Percentiles rank a stretch among this genome's conserved stretches.
These are phyloP conservation scores for Acrossocheilus fasciatus DNA, from an alignment of 2,797 vertebrate species.

Conservation along the genomic window DNA sequence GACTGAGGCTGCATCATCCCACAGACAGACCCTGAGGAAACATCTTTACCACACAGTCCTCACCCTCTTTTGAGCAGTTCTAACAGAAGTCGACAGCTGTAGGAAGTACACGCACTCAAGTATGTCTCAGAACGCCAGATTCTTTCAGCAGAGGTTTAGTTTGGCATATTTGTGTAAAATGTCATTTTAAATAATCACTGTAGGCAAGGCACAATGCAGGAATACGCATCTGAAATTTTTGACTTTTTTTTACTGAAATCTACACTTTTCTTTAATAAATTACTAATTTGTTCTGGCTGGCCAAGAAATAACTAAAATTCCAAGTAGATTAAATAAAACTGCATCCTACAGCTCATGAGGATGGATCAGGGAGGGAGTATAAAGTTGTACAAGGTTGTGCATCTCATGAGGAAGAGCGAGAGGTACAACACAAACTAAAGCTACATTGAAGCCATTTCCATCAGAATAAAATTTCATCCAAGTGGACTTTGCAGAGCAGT, in stretches of 20 bases:
- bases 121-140: conserved; percentile 18
- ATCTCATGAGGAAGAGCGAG: conserved; percentile 2
- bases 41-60: conserved; percentile 72
- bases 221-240: background rate
- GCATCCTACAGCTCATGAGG: conserved; percentile 11
- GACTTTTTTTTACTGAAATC: background rate
- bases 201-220: background rate
- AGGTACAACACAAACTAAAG: conserved; percentile 16
- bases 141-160: conserved; percentile 30
- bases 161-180: conserved; percentile 11
- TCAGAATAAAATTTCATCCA: background rate
- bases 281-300: conserved; percentile 20
- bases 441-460: conserved; percentile 6
- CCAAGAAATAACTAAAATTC: conserved; percentile 29
- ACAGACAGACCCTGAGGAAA: conserved; percentile 52
- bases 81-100: conserved; percentile 33
- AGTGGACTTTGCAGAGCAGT: background rate
- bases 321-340: conserved; percentile 24
- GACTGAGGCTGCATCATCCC: conserved; percentile 72
- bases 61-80: conserved; percentile 3
- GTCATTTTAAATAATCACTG: conserved; percentile 27
- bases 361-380: conserved; percentile 10
- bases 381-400: background rate
- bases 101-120: conserved; percentile 37
- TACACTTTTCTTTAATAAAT: conserved; percentile 32